These are phyloP conservation scores for Miniopterus natalensis DNA, from an alignment of 2,113 vertebrate genomes.

Conservation along the genomic window DNA sequence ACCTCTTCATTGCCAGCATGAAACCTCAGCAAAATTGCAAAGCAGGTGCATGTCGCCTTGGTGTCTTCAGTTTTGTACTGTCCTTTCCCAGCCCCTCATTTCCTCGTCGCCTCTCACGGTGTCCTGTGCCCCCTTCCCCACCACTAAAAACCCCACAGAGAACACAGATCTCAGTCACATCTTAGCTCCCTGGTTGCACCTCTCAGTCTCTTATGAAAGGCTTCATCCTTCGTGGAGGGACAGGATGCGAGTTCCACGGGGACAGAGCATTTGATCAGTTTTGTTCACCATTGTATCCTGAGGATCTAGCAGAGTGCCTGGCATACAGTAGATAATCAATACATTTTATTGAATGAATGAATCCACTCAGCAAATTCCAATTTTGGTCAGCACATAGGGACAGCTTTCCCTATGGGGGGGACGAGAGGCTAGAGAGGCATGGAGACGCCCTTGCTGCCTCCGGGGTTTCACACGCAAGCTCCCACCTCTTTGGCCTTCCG, in stretches of 20 bases:
- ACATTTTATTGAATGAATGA: slow-evolving; percentile 17
- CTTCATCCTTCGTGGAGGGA: not conserved
- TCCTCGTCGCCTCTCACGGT: not conserved
- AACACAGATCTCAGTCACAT: not conserved
- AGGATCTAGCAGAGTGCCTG: not conserved
- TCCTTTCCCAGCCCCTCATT: not conserved
- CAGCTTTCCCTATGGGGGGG: not conserved
- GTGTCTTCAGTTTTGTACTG: not conserved
- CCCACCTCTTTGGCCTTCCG: not conserved
- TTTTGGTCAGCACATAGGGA: not conserved
- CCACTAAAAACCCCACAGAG: not conserved
- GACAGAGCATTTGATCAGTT: not conserved
- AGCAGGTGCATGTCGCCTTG: not conserved
- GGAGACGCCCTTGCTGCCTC: not conserved
- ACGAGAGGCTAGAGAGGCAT: not conserved
- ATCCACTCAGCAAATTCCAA: not conserved
- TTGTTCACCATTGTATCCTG: not conserved
- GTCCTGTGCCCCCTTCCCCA: not conserved
- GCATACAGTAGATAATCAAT: not conserved
- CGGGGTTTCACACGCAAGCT: not conserved
- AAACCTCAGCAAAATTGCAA: slow-evolving; percentile 19
- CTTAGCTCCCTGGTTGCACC: not conserved
- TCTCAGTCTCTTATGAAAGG: not conserved
- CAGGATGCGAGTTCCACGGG: not conserved
- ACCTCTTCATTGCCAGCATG: not conserved